Conservation (phyloP, 2,797 vertebrate species). For the Lutra lutra region DNA sequence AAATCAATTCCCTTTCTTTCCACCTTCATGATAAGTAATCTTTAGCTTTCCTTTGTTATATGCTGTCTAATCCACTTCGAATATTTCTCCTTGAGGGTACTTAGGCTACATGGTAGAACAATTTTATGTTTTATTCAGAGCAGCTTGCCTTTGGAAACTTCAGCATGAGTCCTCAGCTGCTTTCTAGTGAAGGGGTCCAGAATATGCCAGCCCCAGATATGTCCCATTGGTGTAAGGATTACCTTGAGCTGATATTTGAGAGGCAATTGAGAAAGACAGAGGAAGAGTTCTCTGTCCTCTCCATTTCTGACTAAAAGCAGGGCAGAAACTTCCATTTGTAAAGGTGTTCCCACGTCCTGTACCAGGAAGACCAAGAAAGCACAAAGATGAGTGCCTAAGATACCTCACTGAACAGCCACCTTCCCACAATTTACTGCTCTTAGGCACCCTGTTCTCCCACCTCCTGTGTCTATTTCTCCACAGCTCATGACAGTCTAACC, state of each 20-base stretch:
- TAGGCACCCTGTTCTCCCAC: too few species aligned
- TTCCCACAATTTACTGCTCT: neutral
- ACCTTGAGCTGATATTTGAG: neutral
- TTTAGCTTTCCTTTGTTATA: conserved; percentile 35
- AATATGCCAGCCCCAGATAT: neutral
- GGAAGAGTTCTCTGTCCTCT: neutral
- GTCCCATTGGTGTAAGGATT: neutral
- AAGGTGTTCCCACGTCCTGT: neutral
- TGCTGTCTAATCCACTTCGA: neutral
- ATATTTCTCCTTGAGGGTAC: neutral
- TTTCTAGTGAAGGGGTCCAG: neutral
- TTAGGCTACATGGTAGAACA: neutral
- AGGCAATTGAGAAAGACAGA: neutral
- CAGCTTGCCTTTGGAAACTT: neutral
- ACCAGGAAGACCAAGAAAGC: neutral
- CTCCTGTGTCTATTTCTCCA: neutral
- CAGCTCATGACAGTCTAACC: neutral
- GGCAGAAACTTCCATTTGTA: neutral
- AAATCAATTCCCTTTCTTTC: neutral
- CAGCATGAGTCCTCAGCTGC: neutral
- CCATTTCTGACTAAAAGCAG: neutral
- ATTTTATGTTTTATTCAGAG: neutral
- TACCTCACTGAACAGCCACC: neutral
- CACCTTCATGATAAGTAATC: neutral
- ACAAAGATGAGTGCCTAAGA: neutral